These are phyloP conservation scores for Uria lomvia DNA, from an alignment of 2,113 vertebrate genomes.

Conservation along the genomic window DNA sequence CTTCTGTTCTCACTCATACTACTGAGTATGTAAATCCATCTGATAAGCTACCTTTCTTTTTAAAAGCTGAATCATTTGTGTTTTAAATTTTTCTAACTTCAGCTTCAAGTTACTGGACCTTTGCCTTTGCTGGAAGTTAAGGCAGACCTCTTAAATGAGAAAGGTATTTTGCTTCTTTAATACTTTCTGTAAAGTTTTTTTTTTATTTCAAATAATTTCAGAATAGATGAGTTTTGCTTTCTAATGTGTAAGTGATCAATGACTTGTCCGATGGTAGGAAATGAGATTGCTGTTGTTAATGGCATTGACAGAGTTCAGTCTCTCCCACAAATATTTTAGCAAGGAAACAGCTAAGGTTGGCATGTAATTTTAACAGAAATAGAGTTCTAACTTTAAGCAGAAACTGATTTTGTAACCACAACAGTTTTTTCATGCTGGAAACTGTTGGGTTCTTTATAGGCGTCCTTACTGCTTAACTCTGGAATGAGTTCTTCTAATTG, in stretches of 20 bases:
- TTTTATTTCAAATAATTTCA: background rate
- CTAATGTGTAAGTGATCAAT: background rate
- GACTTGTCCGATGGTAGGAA: background rate
- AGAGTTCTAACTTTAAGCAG: background rate
- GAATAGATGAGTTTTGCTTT: background rate
- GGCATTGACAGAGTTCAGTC: background rate
- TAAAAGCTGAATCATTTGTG: background rate
- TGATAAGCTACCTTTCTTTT: background rate
- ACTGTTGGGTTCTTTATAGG: background rate
- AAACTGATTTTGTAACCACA: background rate
- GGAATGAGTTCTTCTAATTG: background rate
- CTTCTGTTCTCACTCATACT: background rate
- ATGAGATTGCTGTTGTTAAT: background rate
- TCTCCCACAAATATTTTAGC: background rate
- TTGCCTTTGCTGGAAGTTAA: background rate
- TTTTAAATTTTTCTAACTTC: background rate
- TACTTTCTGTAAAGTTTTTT: background rate
- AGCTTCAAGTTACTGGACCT: background rate
- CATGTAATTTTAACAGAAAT: background rate
- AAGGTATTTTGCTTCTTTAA: background rate
- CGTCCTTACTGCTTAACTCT: background rate
- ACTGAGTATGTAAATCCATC: background rate
- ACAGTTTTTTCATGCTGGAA: background rate
- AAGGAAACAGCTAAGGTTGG: background rate
- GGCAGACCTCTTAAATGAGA: background rate